Percentiles rank a stretch among this genome's conserved stretches.
Conservation (phyloP, 2,113 vertebrate genomes). For the Seriola aureovittata region DNA sequence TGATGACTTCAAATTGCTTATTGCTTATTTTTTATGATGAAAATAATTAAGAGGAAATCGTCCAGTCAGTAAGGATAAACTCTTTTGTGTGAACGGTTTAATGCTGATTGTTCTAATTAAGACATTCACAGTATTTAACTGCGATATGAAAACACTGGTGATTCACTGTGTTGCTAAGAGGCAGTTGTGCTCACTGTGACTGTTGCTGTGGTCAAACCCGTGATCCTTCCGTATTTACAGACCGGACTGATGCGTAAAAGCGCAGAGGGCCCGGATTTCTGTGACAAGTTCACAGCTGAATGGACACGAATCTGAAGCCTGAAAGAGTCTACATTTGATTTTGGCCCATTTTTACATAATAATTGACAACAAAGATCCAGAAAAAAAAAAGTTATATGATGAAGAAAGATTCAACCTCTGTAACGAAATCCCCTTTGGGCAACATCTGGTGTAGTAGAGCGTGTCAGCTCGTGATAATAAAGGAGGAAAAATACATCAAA, state of each 20-base stretch:
- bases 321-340: neutral
- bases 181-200: neutral
- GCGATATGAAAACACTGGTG: neutral
- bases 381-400: neutral
- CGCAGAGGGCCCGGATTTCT: conserved; percentile 20
- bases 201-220: neutral
- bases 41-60: neutral
- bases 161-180: conserved; percentile 6
- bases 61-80: neutral
- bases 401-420: neutral
- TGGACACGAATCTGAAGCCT: neutral
- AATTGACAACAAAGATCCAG: neutral
- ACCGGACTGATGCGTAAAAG: conserved; percentile 50
- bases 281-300: neutral
- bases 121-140: neutral
- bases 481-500: neutral
- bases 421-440: neutral
- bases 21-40: neutral
- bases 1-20: neutral
- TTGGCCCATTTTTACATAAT: neutral
- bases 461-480: neutral
- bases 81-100: neutral
- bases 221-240: neutral
- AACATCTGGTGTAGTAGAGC: neutral
- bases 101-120: neutral